Percentiles rank a stretch among this genome's conserved stretches.
phyloP scores from a whole-genome alignment of 2,888 invertebrate species.

The Tholera decimalis region DNA sequence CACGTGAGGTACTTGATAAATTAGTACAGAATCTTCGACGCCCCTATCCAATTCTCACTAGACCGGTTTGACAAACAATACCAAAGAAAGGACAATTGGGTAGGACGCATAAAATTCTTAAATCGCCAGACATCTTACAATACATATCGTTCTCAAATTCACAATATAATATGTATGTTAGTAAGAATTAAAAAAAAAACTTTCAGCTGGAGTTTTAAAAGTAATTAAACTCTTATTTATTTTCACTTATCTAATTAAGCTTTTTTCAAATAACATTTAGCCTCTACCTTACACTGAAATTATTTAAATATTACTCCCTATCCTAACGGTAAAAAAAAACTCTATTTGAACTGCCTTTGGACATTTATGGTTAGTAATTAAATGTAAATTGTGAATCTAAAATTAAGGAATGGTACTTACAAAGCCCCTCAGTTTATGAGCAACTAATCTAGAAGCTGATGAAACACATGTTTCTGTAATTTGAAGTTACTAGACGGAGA shows the following conservation, averaged over 20 bases:
- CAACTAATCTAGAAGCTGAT: slow-evolving; percentile 32
- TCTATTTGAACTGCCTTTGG: neutral
- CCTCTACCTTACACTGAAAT: neutral
- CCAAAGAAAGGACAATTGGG: no score
- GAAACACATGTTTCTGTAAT: slow-evolving; percentile 47
- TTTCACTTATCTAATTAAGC: slow-evolving; percentile 3
- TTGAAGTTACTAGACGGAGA: slow-evolving; percentile 15
- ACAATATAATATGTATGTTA: no score
- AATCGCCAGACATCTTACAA: no score
- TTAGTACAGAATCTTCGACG: no score
- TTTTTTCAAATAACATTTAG: neutral
- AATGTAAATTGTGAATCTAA: slow-evolving; percentile 29
- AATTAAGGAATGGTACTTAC: slow-evolving; percentile 35
- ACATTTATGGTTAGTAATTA: slow-evolving; percentile 35
- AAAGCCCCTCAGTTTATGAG: slow-evolving; percentile 27
- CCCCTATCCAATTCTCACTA: no score
- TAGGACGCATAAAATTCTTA: no score
- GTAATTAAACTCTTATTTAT: neutral
- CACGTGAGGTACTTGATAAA: no score
- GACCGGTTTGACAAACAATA: no score
- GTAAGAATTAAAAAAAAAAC: no score
- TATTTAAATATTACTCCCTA: slow-evolving; percentile 13
- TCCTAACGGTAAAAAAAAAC: slow-evolving; percentile 9
- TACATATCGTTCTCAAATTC: no score
- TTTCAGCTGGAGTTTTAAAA: neutral